A percentile compares a stretch with the other conserved stretches of the same genome.
Evolutionary conservation across 2,797 vertebrate species (phyloP).

Genomic region (Malurus splendens): DNA sequence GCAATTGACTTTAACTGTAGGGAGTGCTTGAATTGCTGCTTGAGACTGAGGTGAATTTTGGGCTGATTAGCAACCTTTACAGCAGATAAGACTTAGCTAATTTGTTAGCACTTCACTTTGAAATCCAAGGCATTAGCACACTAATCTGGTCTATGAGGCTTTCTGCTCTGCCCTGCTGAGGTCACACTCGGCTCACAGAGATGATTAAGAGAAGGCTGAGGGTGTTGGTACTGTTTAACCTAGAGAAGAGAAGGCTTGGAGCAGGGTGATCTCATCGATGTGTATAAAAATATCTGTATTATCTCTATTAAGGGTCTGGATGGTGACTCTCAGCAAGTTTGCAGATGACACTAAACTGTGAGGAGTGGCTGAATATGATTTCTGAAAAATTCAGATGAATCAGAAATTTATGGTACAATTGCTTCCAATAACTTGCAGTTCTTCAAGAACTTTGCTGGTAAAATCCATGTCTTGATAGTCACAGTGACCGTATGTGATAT

Average conservation of each 20-base stretch:
- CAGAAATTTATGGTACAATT: background rate
- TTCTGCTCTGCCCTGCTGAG: background rate
- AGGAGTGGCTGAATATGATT: background rate
- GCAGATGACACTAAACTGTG: background rate
- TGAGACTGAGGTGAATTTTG: background rate
- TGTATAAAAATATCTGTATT: background rate
- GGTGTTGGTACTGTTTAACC: fast-evolving
- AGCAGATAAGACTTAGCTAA: background rate
- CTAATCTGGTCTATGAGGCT: background rate
- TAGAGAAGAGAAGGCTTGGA: background rate
- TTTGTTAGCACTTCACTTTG: background rate
- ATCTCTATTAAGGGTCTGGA: background rate
- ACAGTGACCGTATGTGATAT: background rate
- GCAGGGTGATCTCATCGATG: fast-evolving
- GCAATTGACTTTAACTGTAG: background rate
- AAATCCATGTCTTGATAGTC: background rate
- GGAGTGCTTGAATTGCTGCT: background rate
- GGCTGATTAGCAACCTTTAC: background rate
- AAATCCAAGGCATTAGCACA: background rate
- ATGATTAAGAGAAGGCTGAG: background rate
- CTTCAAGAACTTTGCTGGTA: background rate
- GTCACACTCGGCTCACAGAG: background rate
- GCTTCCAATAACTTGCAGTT: background rate
- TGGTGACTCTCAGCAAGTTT: background rate
- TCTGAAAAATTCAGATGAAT: background rate